phyloP scores from a whole-genome alignment of 2,113 vertebrate genomes.

The Gallinago undulata region DNA sequence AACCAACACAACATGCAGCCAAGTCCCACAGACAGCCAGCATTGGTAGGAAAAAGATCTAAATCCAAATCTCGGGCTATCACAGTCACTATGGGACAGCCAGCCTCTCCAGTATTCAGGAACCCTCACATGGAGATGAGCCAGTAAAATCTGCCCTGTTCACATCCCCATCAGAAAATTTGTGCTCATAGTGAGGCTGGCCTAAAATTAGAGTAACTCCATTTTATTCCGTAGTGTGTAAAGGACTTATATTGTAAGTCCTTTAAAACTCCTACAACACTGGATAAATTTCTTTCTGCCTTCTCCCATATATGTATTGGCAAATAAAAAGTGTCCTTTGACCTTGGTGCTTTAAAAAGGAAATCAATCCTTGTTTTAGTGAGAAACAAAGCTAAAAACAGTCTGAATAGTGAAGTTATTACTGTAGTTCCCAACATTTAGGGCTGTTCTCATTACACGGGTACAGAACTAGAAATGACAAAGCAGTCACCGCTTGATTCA shows the following conservation, averaged over 20 bases:
- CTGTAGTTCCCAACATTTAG: background rate
- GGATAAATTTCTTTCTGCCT: background rate
- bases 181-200: background rate
- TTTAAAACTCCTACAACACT: background rate
- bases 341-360: background rate
- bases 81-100: background rate
- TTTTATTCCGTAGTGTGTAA: background rate
- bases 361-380: background rate
- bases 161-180: background rate
- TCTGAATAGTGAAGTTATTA: background rate
- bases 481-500: background rate
- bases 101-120: background rate
- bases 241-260: accelerated
- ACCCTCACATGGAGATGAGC: background rate
- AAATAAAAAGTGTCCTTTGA: background rate
- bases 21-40: background rate
- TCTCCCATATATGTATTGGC: background rate
- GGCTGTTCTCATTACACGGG: background rate
- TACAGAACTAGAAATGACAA: background rate
- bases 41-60: background rate
- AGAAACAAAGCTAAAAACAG: background rate
- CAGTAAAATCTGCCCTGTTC: background rate
- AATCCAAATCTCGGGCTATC: background rate
- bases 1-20: background rate
- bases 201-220: background rate